A percentile compares a stretch with the other conserved stretches of the same genome.
phyloP scores from a whole-genome alignment of 1,140 invertebrate genomes.

The Rhopalosiphum maidis region DNA sequence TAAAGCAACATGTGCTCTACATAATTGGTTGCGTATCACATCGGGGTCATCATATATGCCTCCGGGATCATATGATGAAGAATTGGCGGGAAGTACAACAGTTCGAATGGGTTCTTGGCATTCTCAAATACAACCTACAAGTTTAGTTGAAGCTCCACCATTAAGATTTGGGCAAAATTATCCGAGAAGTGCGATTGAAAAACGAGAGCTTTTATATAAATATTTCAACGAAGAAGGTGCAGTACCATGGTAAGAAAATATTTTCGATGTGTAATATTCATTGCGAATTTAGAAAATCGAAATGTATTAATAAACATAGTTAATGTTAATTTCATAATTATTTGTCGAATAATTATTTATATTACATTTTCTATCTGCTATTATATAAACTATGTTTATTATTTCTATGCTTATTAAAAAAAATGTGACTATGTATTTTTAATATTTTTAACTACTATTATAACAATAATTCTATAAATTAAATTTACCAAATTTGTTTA shows the following conservation, averaged over 20 bases:
- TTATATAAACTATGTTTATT: no score
- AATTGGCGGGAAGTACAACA: not conserved
- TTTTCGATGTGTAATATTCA: not conserved
- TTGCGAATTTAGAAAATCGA: not conserved
- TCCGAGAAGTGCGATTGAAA: not conserved
- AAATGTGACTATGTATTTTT: no score
- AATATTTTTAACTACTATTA: no score
- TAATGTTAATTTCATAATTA: not conserved
- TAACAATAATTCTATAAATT: no score
- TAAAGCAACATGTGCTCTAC: slow-evolving; percentile 60
- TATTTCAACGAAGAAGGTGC: not conserved
- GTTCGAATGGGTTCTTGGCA: slow-evolving; percentile 1
- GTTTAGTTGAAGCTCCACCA: not conserved
- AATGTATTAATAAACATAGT: no score
- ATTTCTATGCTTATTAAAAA: no score
- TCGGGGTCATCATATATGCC: not conserved
- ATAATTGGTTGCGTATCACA: slow-evolving; percentile 59
- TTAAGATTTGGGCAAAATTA: not conserved
- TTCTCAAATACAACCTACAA: not conserved
- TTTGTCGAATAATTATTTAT: not conserved
- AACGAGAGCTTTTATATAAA: not conserved
- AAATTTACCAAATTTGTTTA: no score
- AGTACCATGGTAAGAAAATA: not conserved
- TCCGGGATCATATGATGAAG: not conserved
- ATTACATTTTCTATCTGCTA: no score